Conservation (phyloP, 2,113 vertebrate species). For the Agapornis roseicollis region DNA sequence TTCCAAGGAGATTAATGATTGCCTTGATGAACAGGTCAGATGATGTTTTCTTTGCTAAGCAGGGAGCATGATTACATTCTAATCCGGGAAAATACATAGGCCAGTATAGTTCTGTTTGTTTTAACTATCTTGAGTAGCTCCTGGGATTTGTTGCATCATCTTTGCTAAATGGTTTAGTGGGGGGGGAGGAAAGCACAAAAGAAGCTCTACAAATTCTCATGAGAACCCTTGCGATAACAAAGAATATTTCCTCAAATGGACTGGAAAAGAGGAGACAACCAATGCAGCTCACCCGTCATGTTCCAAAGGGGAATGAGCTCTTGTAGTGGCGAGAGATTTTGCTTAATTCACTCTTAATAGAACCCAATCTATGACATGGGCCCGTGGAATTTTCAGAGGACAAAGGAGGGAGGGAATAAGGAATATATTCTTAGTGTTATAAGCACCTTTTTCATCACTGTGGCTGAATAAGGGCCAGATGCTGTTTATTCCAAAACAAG, state of each 20-base stretch:
- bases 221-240: background rate
- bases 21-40: background rate
- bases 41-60: background rate
- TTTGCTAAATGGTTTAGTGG: background rate
- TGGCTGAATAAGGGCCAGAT: constrained; percentile 8
- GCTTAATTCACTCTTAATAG: background rate
- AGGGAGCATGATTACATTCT: constrained; percentile 10
- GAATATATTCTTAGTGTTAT: background rate
- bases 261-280: background rate
- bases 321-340: background rate
- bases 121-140: background rate
- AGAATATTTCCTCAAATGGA: background rate
- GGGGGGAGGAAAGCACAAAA: background rate
- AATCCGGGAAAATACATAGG: background rate
- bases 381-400: background rate
- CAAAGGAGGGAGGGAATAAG: background rate
- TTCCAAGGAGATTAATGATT: background rate
- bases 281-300: background rate
- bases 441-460: background rate
- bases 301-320: background rate
- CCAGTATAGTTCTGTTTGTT: background rate
- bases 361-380: background rate
- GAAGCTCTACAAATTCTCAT: background rate
- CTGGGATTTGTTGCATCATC: background rate
- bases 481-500: constrained; percentile 14